phyloP scores from a whole-genome alignment of 2,888 invertebrate genomes.

The Toxonevra muliebris region DNA sequence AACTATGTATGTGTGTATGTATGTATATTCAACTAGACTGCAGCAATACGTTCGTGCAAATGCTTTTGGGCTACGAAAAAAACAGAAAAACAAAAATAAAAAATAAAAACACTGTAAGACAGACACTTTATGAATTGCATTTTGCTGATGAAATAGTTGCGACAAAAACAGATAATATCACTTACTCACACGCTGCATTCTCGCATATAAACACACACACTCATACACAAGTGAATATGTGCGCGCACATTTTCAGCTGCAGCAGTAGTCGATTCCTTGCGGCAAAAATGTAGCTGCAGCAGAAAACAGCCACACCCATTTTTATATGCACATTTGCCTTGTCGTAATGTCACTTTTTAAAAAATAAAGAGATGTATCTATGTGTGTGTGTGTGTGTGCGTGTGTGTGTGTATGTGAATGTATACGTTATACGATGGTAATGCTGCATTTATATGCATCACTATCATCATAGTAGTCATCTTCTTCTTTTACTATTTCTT shows the following conservation, averaged over 20 bases:
- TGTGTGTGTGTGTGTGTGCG: too few relatives aligned
- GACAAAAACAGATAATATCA: conserved; percentile 28
- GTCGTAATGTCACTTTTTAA: too few relatives aligned
- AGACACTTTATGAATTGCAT: conserved; percentile 30
- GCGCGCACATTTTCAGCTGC: conserved; percentile 29
- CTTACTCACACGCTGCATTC: conserved; percentile 46
- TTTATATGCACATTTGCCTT: background rate
- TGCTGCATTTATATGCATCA: conserved; percentile 5
- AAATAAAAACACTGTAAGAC: conserved; percentile 5
- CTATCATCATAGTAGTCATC: background rate
- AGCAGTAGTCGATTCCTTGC: conserved; percentile 19
- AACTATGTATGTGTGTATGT: conserved; percentile 39
- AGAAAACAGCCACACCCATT: conserved; percentile 19
- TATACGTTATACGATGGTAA: background rate
- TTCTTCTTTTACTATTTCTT: too few relatives aligned
- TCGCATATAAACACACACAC: background rate
- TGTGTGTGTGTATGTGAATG: background rate
- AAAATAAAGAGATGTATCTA: too few relatives aligned
- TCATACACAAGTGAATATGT: background rate
- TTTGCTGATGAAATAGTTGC: conserved; percentile 27
- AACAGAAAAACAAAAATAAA: conserved; percentile 5
- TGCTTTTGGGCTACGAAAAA: conserved; percentile 14
- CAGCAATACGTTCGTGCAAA: background rate
- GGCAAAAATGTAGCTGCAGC: too few relatives aligned
- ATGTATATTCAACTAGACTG: conserved; percentile 30